Conservation (phyloP, 2,888 invertebrate genomes). For the Dromius quadrimaculatus region DNA sequence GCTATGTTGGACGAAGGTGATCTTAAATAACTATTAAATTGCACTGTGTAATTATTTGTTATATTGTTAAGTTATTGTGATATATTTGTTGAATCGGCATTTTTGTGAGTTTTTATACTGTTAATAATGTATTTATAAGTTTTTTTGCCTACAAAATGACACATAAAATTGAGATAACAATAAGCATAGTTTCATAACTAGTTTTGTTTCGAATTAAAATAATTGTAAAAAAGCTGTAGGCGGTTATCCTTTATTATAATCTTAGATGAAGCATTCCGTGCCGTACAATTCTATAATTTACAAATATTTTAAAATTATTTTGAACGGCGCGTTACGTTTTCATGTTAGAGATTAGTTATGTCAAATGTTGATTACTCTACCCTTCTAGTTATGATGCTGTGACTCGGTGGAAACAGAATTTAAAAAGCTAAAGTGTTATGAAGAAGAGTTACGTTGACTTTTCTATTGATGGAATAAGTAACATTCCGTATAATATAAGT, state of each 20-base stretch:
- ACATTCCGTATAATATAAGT: slow-evolving; percentile 42
- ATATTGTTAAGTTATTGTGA: slow-evolving; percentile 21
- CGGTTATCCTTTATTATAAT: too few species aligned
- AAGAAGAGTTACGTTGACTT: slow-evolving; percentile 15
- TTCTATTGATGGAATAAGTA: slow-evolving; percentile 30
- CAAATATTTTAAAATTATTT: too few species aligned
- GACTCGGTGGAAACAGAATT: neutral
- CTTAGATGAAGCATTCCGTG: too few species aligned
- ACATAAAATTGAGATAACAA: neutral
- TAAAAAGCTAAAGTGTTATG: slow-evolving; percentile 1
- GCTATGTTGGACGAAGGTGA: slow-evolving; percentile 64
- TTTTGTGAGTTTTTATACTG: slow-evolving; percentile 19
- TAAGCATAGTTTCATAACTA: slow-evolving; percentile 12
- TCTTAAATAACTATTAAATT: slow-evolving; percentile 61
- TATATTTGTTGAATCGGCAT: slow-evolving; percentile 24
- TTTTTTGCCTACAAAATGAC: slow-evolving; percentile 8
- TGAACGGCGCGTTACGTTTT: too few species aligned
- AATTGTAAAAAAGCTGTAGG: too few species aligned
- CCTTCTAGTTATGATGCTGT: slow-evolving; percentile 33
- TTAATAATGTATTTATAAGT: slow-evolving; percentile 17
- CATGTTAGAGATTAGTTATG: too few species aligned
- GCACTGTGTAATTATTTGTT: slow-evolving; percentile 16
- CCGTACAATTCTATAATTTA: too few species aligned
- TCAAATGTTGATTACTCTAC: too few species aligned
- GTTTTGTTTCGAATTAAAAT: too few species aligned